A percentile compares a stretch with the other conserved stretches of the same genome.
Conservation (phyloP, 1,140 invertebrate species). For the Trichoplusia ni region DNA sequence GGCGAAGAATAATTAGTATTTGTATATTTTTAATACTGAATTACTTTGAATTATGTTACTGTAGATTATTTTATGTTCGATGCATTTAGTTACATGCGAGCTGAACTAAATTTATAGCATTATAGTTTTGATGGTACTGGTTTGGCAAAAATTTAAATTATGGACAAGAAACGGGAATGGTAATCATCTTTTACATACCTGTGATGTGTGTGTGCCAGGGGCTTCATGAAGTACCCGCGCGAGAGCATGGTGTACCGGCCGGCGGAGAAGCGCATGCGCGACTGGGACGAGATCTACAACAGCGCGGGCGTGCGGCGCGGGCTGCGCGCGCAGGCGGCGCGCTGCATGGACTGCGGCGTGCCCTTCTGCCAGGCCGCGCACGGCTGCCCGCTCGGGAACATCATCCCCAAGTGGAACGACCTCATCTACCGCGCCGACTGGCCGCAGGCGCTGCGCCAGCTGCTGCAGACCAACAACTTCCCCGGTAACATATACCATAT, state of each 20-base stretch:
- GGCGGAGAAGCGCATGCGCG: constrained; percentile 91
- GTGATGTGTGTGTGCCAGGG: constrained; percentile 73
- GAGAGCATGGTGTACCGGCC: constrained; percentile 93
- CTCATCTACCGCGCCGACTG: constrained; percentile 97
- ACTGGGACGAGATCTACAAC: constrained; percentile 99
- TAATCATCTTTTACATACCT: not conserved
- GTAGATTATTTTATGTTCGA: no score
- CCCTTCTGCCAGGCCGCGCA: constrained; percentile 98
- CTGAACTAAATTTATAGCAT: no score
- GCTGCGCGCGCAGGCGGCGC: constrained; percentile 94
- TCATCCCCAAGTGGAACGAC: constrained; percentile 99
- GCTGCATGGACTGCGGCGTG: constrained; percentile 99
- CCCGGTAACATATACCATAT: constrained; percentile 87
- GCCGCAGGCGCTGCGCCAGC: constrained; percentile 97
- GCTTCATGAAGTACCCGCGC: constrained; percentile 97
- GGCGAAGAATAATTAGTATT: no score
- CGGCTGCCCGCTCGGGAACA: constrained; percentile 98
- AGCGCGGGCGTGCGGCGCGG: constrained; percentile 93
- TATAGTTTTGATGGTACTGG: no score
- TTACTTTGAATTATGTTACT: no score
- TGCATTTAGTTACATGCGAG: no score
- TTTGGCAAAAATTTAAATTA: no score
- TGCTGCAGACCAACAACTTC: constrained; percentile 99
- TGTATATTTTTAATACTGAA: no score
- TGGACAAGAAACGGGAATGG: no score